Evolutionary conservation across 2,113 vertebrate genomes (phyloP), one percentile per base, ranked within the genome.

Genomic region (Gopherus flavomarginatus): DNA sequence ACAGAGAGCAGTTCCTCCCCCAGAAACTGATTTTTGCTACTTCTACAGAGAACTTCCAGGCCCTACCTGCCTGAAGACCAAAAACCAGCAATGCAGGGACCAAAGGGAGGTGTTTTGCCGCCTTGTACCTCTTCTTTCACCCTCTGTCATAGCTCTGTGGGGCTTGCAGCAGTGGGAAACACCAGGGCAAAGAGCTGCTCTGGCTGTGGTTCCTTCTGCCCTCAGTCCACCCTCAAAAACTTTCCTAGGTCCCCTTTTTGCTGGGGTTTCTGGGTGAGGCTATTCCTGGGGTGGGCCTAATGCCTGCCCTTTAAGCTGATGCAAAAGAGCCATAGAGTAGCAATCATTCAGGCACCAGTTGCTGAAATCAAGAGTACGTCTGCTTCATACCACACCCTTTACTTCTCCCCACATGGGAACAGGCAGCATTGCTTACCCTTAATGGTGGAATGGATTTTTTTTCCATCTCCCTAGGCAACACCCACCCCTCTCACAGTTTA

Each of bases 391-490:
- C 56, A 47, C 49, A 88, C 72, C 79, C 82, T 89, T 72, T 85
- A 83, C 84, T 72, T 52, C 80, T 88, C 86, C 69, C 84, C 72
- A 81, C 24, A 81, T 89, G 35, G 12, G 49, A 88, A 38, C 49
- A 92, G 75, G 81, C 81, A 92, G 75, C 72, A 42, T 92, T 62
- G 35, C 75, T 85, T 92, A 62, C 52, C 90, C 50, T 79, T 92
- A 81, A 92, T 38, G 57, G 38, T 44, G 50, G 88, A 57, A 87
- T 84, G 86, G 88, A 81, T 92, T 88, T 75, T 49, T 49, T 69
- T 50, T 88, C 86, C 86, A 88, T 85, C 86, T 92, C 62, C 42
- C 88, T 44, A 14, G 80, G 31, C 38, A 54, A 6, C 75, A 78
- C 42, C 6, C 27, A 50, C 42, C 12, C 42, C 42, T 77, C 56